Conservation (phyloP, 2,113 vertebrate genomes). For the Clinocottus analis region DNA sequence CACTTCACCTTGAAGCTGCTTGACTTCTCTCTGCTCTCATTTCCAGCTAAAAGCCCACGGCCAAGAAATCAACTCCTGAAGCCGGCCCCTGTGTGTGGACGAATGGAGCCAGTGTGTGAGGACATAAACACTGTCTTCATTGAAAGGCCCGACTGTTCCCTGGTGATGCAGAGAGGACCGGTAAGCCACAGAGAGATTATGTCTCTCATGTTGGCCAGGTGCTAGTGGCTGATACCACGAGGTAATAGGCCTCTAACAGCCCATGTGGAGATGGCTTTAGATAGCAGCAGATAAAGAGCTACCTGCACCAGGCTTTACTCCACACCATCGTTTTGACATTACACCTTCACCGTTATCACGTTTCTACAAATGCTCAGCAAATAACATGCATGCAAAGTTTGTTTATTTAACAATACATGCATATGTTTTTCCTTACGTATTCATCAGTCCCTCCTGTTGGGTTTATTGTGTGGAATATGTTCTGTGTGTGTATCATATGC, state of each 20-base stretch:
- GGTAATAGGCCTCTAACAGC: conserved; percentile 48
- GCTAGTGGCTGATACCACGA: conserved; percentile 65
- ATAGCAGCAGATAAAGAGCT: conserved; percentile 50
- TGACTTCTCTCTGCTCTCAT: conserved; percentile 17
- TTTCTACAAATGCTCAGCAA: not conserved
- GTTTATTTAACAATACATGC: not conserved
- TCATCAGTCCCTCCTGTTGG: not conserved
- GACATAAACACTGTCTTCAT: not conserved
- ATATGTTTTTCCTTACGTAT: not conserved
- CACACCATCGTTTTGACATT: not conserved
- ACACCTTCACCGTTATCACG: not conserved
- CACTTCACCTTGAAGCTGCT: conserved; percentile 67
- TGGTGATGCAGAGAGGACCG: conserved; percentile 53
- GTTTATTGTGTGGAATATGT: not conserved
- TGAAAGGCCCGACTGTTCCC: conserved; percentile 29
- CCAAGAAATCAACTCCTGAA: not conserved
- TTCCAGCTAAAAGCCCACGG: conserved; percentile 14
- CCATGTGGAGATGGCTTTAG: conserved; percentile 41
- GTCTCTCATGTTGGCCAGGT: conserved; percentile 72
- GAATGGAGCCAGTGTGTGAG: not conserved
- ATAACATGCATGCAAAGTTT: not conserved
- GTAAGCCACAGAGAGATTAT: conserved; percentile 73
- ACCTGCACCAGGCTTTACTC: not conserved
- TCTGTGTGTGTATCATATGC: not conserved
- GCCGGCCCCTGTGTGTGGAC: not conserved